phyloP scores from a whole-genome alignment of 2,888 invertebrate species.

The Stegana nigrithorax region DNA sequence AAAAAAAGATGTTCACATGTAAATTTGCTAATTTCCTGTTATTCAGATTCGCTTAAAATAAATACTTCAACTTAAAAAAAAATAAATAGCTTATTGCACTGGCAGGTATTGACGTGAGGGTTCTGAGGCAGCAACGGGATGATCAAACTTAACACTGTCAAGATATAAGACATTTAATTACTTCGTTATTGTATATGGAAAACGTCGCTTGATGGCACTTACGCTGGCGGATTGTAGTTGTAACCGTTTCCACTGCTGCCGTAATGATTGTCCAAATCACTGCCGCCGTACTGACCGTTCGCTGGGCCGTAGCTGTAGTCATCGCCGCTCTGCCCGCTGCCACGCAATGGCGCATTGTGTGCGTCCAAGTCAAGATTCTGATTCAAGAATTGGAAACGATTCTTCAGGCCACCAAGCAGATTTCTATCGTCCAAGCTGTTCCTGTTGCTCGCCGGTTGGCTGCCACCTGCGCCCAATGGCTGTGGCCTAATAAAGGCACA shows the following conservation, averaged over 20 bases:
- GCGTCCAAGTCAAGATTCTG: constrained; percentile 58
- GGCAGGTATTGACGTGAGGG: constrained; percentile 56
- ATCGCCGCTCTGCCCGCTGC: constrained; percentile 62
- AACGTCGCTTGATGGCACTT: constrained; percentile 29
- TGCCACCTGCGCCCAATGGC: constrained; percentile 36
- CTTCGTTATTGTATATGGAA: neutral
- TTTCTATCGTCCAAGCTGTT: constrained; percentile 6
- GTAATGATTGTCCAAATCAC: neutral
- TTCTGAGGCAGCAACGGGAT: constrained; percentile 14
- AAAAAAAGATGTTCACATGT: constrained; percentile 41
- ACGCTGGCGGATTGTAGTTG: constrained; percentile 52
- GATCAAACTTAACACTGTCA: constrained; percentile 29
- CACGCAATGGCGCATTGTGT: constrained; percentile 47
- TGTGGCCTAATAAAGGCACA: constrained; percentile 43
- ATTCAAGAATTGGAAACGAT: constrained; percentile 64
- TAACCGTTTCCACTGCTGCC: constrained; percentile 43
- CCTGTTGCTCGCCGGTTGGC: constrained; percentile 43
- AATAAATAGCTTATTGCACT: constrained; percentile 43
- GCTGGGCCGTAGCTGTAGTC: constrained; percentile 54
- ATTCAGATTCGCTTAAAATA: constrained; percentile 47
- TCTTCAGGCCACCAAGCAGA: constrained; percentile 35
- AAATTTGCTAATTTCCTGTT: constrained; percentile 38
- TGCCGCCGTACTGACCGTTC: neutral
- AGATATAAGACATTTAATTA: constrained; percentile 5
- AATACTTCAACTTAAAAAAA: constrained; percentile 42